Evolutionary conservation across 1,140 invertebrate species (phyloP), one percentile per base, ranked within the genome.

Genomic region (Hypsibius dujardini): DNA sequence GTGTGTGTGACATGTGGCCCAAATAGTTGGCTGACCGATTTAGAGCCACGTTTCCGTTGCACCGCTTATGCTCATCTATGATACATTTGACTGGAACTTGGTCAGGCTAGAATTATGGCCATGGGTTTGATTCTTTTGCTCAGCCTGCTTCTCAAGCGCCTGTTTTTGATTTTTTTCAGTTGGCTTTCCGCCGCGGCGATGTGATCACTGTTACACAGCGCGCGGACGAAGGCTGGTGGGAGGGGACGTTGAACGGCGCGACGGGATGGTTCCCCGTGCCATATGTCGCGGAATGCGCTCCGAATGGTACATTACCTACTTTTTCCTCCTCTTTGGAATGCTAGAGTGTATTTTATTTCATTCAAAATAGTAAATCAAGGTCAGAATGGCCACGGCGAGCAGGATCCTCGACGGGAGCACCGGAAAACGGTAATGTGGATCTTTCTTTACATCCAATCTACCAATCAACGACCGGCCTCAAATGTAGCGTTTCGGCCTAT

Each of bases 231-330:
- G 95, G 93, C 86, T 97, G 94, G 94, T 97, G 90, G 90, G 94
- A 98, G 82, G 95, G 93, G 15, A 96, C 92, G 1, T 81, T 95
- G 40, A 86, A 89, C 74, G 92, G 91, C 70, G 89, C 90, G 78
- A 95, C 93, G 73, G 94, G 93, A 75, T 98, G 95, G 95, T 98
- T 98, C 83, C 95, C 95, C 73, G 91, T 90, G 74, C 95, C 96
- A 81, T 97, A 95, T 85, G 92, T 95, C 40, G 89, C 88, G 76
- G 90, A 94, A 79, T 86, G 86, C 76, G n/a, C n/a, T n/a, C n/a
- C n/a, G n/a, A n/a, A n/a, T n/a, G n/a, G n/a, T n/a, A n/a, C n/a
- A n/a, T n/a, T n/a, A n/a, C n/a, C n/a, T n/a, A n/a, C n/a, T n/a
- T n/a, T n/a, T n/a, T n/a, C n/a, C n/a, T n/a, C n/a, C n/a, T n/a